Conservation (phyloP, 2,113 vertebrate species). For the Trinectes maculatus region DNA sequence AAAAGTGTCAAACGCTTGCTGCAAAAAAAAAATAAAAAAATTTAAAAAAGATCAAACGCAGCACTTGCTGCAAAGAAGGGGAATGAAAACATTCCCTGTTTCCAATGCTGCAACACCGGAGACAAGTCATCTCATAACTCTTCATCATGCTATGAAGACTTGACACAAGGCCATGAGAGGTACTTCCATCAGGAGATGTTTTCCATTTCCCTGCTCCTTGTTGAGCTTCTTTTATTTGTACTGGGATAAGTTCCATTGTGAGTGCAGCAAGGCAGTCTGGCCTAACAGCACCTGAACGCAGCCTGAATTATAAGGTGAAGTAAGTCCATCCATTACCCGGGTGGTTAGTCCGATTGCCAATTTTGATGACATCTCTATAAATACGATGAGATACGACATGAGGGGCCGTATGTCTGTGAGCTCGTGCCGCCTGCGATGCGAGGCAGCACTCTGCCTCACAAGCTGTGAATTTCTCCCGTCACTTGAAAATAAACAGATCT, state of each 20-base stretch:
- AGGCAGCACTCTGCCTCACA: conserved; percentile 26
- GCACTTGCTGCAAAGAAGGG: background rate
- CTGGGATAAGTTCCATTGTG: conserved; percentile 30
- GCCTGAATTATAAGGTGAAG: conserved; percentile 50
- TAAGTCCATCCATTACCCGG: conserved; percentile 47
- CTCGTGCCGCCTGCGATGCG: conserved; percentile 10
- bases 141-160: background rate
- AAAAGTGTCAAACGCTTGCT: conserved; percentile 11
- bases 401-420: conserved; percentile 26
- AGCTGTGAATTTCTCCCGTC: conserved; percentile 23
- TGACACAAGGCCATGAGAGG: background rate
- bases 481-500: conserved; percentile 40
- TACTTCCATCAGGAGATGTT: conserved; percentile 20
- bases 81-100: background rate
- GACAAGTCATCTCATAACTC: background rate
- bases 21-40: no score
- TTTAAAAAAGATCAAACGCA: conserved; percentile 20
- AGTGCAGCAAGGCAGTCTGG: conserved; percentile 4
- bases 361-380: conserved; percentile 45
- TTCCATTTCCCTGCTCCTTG: background rate
- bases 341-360: conserved; percentile 50
- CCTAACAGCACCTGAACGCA: conserved; percentile 34
- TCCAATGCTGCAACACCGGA: background rate
- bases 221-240: conserved; percentile 16
- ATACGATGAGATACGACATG: conserved; percentile 30